A percentile compares a stretch with the other conserved stretches of the same genome.
Conservation (phyloP, 2,113 vertebrate genomes). For the Polypterus bichir region DNA sequence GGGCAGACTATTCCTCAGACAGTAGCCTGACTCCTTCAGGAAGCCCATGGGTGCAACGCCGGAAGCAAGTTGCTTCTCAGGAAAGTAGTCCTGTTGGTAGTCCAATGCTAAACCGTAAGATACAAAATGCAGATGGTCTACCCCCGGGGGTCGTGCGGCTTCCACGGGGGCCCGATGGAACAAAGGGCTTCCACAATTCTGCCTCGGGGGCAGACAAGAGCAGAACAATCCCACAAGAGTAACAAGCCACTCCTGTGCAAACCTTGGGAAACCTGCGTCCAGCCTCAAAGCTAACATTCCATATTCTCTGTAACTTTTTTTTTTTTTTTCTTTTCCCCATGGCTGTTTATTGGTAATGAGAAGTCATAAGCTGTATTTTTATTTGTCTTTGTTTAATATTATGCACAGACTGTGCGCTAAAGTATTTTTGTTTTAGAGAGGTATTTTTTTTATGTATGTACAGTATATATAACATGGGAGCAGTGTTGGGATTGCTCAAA, state of each 20-base stretch:
- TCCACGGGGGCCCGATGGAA: constrained; percentile 81
- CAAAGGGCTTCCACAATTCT: constrained; percentile 69
- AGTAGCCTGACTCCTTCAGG: constrained; percentile 82
- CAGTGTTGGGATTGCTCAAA: neutral
- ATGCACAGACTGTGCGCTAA: constrained; percentile 10
- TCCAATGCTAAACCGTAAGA: constrained; percentile 68
- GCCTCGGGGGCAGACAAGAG: constrained; percentile 42
- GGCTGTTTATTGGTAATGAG: constrained; percentile 23
- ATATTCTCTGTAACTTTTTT: constrained; percentile 27
- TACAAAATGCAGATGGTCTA: constrained; percentile 72
- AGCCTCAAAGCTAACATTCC: neutral
- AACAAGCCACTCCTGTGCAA: neutral
- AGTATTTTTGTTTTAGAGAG: constrained; percentile 6
- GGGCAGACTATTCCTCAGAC: constrained; percentile 81
- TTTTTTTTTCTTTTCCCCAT: constrained; percentile 27
- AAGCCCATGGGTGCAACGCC: constrained; percentile 93
- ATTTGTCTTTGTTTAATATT: constrained; percentile 2
- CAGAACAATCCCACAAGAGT: constrained; percentile 45
- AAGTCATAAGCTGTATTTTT: constrained; percentile 3
- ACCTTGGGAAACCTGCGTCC: too few relatives aligned
- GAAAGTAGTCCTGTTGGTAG: constrained; percentile 77
- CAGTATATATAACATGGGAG: neutral
- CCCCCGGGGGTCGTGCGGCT: constrained; percentile 74
- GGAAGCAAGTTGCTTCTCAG: constrained; percentile 68
- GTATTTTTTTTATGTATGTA: neutral